Base-by-base conservation (phyloP, 2,113 vertebrate species). In the Anolis sagrei region DNA sequence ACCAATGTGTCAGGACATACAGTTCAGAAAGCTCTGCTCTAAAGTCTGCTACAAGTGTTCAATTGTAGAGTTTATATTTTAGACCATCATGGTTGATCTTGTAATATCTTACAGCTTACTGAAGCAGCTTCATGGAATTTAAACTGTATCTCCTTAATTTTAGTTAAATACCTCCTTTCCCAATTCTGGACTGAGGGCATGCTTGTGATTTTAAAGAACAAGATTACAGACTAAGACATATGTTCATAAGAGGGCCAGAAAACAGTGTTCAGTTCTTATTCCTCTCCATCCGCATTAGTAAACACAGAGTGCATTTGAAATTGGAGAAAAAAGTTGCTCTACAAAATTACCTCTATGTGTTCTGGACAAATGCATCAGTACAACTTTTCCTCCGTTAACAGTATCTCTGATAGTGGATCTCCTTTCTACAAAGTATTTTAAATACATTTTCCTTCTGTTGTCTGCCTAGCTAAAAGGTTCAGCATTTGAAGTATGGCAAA, bases 261-360 rank as follows among this genome's bases (percentile, higher is more conserved):
- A 29, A 62, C 13, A 79, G 77, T 6, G 72, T 72, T 72, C 32
- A 18, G 6, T 13, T 36, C 10, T 54, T 1, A 48, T 34, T 68
- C 25, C 36, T 16, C 9, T 61, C 16, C 62, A 7, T 39, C 66
- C 49, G 11, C 34, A n/a, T 82, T 62, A 69, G 69, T 62, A 77
- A 54, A 69, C 32, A 36, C 51, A 72, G 64, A 9, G 10, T 58
- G 18, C 66, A 70, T 85, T 78, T 78, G 70, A 0, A 23, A 39
- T 83, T 27, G 39, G 86, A 25, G 75, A 66, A 76, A 88, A 91
- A 81, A 85, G 85, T 84, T 83, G 34, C 76, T 92, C 72, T 87
- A 85, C 74, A 69, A 73, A 48, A 11, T 83, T 84, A 76, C 19
- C 75, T 84, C 88, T 54, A 87, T 91, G 48, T 76, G 83, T 25